Conservation (phyloP, 1,140 invertebrate genomes). For the Campoletis sonorensis region DNA sequence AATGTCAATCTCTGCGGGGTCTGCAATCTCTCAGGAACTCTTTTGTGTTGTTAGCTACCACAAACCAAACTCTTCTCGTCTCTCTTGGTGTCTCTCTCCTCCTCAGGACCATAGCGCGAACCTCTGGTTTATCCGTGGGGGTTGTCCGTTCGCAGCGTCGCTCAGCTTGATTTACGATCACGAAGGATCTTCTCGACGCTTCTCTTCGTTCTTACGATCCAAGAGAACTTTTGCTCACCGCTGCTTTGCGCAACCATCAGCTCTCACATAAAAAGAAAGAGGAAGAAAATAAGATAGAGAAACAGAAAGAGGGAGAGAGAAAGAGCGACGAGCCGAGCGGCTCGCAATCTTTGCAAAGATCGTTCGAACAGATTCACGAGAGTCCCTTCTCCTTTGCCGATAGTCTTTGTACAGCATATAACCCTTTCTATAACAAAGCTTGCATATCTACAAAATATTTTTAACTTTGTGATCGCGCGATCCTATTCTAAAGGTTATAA, state of each 20-base stretch:
- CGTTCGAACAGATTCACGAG: slow-evolving; percentile 55
- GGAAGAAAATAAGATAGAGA: background rate
- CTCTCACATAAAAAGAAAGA: slow-evolving; percentile 15
- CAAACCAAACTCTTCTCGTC: background rate
- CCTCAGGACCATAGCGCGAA: slow-evolving; percentile 31
- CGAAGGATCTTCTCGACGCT: slow-evolving; percentile 53
- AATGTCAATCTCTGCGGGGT: background rate
- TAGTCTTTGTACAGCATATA: background rate
- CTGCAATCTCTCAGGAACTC: slow-evolving; percentile 14
- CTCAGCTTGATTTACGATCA: slow-evolving; percentile 68
- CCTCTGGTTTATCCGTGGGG: slow-evolving; percentile 29
- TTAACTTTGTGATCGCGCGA: background rate
- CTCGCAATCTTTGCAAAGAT: slow-evolving; percentile 58
- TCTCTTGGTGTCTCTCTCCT: slow-evolving; percentile 33
- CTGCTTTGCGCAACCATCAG: slow-evolving; percentile 25
- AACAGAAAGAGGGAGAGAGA: too few relatives aligned
- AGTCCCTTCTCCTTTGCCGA: slow-evolving; percentile 36
- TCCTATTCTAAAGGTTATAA: background rate
- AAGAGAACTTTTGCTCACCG: slow-evolving; percentile 12
- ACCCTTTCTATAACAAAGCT: background rate
- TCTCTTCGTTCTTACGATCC: slow-evolving; percentile 19
- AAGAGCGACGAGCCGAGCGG: slow-evolving; percentile 38
- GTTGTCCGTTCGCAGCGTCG: slow-evolving; percentile 37
- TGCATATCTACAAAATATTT: background rate
- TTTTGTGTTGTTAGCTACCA: background rate